Evolutionary conservation across 2,113 vertebrate genomes (phyloP).

Genomic region (Hypomesus transpacificus): DNA sequence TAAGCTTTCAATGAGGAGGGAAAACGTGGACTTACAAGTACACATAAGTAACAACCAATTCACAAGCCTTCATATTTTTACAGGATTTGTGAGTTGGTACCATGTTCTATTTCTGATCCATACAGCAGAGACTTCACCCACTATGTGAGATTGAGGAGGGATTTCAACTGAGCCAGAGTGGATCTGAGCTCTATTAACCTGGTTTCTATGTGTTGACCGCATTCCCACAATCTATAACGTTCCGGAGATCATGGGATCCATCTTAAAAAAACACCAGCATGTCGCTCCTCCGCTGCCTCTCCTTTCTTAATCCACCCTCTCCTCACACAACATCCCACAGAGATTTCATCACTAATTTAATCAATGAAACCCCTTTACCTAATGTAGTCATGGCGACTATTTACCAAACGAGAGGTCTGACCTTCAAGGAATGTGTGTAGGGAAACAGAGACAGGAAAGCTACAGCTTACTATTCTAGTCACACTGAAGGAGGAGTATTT

Average conservation of each 20-base stretch:
- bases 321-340: constrained; percentile 55
- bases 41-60: too few relatives aligned
- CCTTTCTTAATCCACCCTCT: constrained; percentile 27
- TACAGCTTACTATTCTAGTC: neutral
- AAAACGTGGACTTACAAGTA: too few relatives aligned
- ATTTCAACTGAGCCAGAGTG: too few relatives aligned
- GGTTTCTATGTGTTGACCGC: too few relatives aligned
- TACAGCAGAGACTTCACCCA: too few relatives aligned
- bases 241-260: neutral
- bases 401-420: constrained; percentile 63
- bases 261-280: constrained; percentile 11
- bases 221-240: too few relatives aligned
- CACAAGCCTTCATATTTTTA: too few relatives aligned
- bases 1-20: too few relatives aligned
- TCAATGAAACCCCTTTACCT: constrained; percentile 50
- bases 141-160: too few relatives aligned
- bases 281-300: neutral
- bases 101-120: too few relatives aligned
- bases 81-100: too few relatives aligned
- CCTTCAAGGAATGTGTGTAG: constrained; percentile 52
- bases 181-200: too few relatives aligned
- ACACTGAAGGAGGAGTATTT: neutral
- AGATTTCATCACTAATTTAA: constrained; percentile 63
- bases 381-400: constrained; percentile 64
- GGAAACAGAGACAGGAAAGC: constrained; percentile 22